Evolutionary conservation across 2,888 invertebrate genomes (phyloP).

Genomic region (Campopleginae sp.): DNA sequence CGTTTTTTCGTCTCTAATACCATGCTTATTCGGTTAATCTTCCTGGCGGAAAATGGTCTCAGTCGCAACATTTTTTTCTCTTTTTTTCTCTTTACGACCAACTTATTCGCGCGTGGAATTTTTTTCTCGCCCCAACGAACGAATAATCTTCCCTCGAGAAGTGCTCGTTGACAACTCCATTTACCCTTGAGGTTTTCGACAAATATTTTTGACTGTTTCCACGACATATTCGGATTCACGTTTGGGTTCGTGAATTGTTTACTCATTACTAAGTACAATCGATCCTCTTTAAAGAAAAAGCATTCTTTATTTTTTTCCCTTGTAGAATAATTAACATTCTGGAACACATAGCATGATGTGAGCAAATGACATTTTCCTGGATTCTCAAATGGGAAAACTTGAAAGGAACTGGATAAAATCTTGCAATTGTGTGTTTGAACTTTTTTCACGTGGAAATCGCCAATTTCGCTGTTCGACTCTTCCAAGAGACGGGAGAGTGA

Average conservation of each 20-base stretch:
- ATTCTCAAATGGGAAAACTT: no score
- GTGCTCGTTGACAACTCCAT: background rate
- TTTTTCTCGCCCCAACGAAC: constrained; percentile 6
- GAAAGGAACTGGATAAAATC: background rate
- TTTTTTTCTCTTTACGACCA: constrained; percentile 32
- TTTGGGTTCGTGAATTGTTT: background rate
- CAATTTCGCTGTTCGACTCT: background rate
- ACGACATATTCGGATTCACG: background rate
- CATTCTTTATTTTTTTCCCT: background rate
- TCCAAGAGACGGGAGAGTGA: background rate
- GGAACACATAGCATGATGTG: background rate
- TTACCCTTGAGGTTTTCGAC: background rate
- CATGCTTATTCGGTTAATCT: constrained; percentile 56
- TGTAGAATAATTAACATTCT: background rate
- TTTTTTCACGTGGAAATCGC: background rate
- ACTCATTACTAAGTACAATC: background rate
- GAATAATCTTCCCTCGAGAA: background rate
- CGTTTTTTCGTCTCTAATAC: constrained; percentile 30
- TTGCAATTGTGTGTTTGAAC: background rate
- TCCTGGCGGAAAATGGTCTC: constrained; percentile 66
- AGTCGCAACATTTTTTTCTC: constrained; percentile 50
- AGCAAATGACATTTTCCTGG: background rate
- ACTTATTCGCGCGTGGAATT: constrained; percentile 13
- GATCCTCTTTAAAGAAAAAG: background rate
- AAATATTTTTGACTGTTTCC: background rate